Percentiles rank a stretch among this genome's conserved stretches.
phyloP scores from a whole-genome alignment of 2,797 vertebrate species.

The Anabas testudineus region DNA sequence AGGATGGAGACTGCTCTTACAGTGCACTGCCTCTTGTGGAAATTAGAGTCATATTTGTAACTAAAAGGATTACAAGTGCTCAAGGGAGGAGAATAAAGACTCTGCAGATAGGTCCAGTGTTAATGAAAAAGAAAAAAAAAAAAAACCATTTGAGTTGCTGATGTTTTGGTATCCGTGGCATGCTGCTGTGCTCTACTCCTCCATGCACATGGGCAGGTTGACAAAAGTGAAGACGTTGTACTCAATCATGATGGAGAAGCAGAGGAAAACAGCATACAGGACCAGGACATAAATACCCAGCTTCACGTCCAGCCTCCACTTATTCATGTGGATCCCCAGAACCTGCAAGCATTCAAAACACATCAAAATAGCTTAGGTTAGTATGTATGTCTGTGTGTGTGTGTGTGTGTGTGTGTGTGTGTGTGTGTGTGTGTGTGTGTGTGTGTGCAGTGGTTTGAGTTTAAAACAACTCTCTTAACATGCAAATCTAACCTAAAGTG shows the following conservation, averaged over 20 bases:
- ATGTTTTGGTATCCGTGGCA: conserved; percentile 70
- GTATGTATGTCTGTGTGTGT: too few relatives aligned
- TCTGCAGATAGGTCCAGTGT: conserved; percentile 69
- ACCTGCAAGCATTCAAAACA: conserved; percentile 81
- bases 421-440: too few relatives aligned
- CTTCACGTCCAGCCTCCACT: conserved; percentile 93
- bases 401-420: too few relatives aligned
- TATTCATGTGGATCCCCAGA: conserved; percentile 93
- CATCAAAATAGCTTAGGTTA: not conserved
- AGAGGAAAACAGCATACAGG: conserved; percentile 94
- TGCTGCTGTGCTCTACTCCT: conserved; percentile 73
- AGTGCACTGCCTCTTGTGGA: conserved; percentile 49
- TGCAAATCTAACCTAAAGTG: not conserved
- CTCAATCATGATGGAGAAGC: conserved; percentile 97
- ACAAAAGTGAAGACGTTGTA: conserved; percentile 99
- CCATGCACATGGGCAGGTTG: conserved; percentile 97
- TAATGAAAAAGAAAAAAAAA: not conserved
- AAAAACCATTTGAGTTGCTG: conserved; percentile 23
- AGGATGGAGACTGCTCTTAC: conserved; percentile 46
- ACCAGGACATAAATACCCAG: conserved; percentile 92
- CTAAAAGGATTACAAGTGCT: conserved; percentile 33
- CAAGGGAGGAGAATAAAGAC: conserved; percentile 17
- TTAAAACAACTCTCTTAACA: not conserved
- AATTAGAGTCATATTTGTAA: conserved; percentile 44
- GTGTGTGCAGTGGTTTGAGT: too few relatives aligned